Conservation (phyloP, 2,888 invertebrate species). For the Hedya salicella region DNA sequence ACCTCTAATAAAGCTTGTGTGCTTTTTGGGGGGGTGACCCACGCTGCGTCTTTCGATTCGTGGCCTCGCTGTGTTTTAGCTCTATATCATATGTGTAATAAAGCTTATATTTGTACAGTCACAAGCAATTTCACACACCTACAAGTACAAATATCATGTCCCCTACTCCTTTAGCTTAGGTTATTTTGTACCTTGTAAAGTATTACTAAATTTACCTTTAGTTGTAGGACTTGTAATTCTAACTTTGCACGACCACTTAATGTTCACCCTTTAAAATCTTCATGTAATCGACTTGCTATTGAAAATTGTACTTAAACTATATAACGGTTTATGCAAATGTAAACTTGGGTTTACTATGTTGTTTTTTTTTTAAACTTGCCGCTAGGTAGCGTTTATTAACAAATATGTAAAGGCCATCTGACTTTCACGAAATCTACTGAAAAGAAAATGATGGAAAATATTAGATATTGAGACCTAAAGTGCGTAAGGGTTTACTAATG, state of each 20-base stretch:
- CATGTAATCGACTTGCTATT: slow-evolving; percentile 42
- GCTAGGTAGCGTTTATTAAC: too few relatives aligned
- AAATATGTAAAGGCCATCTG: too few relatives aligned
- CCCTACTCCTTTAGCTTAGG: slow-evolving; percentile 44
- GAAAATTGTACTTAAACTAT: slow-evolving; percentile 31
- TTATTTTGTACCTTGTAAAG: slow-evolving; percentile 44
- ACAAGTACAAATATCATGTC: slow-evolving; percentile 61
- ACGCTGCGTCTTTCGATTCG: too few relatives aligned
- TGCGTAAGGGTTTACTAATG: too few relatives aligned
- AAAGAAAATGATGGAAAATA: too few relatives aligned
- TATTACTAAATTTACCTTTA: slow-evolving; percentile 30
- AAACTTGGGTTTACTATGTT: slow-evolving; percentile 18
- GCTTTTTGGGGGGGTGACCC: too few relatives aligned
- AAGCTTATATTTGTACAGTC: slow-evolving; percentile 26
- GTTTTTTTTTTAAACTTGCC: background rate
- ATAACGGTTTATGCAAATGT: slow-evolving; percentile 13
- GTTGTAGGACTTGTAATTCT: slow-evolving; percentile 20
- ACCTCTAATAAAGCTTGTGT: too few relatives aligned
- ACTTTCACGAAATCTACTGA: too few relatives aligned
- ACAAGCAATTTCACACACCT: slow-evolving; percentile 46
- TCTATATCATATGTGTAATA: background rate
- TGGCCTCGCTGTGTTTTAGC: background rate
- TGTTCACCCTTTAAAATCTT: slow-evolving; percentile 37
- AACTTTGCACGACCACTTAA: slow-evolving; percentile 39
- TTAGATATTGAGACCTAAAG: too few relatives aligned